These are phyloP conservation scores for Sinocyclocheilus grahami DNA, from an alignment of 2,113 vertebrate genomes.

Conservation along the genomic window DNA sequence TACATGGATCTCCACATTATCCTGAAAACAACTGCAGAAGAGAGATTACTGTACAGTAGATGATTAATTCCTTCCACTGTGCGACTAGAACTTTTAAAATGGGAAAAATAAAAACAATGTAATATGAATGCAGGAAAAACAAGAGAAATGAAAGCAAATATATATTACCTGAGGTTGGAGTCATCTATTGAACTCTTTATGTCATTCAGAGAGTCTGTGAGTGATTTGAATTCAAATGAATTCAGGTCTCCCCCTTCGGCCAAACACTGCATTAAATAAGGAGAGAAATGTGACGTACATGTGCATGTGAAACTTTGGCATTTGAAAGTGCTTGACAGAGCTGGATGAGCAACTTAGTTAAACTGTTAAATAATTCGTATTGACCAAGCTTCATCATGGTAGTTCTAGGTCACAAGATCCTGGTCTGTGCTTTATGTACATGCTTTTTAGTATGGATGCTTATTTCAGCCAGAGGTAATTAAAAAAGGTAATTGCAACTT, in stretches of 20 bases:
- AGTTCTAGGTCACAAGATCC: background rate
- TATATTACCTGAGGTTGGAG: conserved; percentile 93
- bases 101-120: background rate
- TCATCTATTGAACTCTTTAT: conserved; percentile 95
- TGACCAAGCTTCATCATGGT: background rate
- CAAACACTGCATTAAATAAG: conserved; percentile 84
- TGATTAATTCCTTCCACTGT: background rate
- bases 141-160: background rate
- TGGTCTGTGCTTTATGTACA: background rate
- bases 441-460: background rate
- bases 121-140: background rate
- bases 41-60: conserved; percentile 11
- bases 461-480: too few relatives aligned
- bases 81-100: background rate
- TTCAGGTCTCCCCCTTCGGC: conserved; percentile 96
- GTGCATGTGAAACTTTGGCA: background rate
- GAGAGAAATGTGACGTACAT: conserved; percentile 8
- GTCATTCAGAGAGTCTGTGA: conserved; percentile 96
- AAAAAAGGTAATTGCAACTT: too few relatives aligned
- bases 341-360: background rate
- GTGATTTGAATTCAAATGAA: conserved; percentile 98
- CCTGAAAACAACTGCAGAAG: conserved; percentile 90
- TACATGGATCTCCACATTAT: conserved; percentile 98
- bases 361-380: background rate
- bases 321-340: background rate